phyloP scores from a whole-genome alignment of 2,888 invertebrate species.

The Incurvaria masculella region DNA sequence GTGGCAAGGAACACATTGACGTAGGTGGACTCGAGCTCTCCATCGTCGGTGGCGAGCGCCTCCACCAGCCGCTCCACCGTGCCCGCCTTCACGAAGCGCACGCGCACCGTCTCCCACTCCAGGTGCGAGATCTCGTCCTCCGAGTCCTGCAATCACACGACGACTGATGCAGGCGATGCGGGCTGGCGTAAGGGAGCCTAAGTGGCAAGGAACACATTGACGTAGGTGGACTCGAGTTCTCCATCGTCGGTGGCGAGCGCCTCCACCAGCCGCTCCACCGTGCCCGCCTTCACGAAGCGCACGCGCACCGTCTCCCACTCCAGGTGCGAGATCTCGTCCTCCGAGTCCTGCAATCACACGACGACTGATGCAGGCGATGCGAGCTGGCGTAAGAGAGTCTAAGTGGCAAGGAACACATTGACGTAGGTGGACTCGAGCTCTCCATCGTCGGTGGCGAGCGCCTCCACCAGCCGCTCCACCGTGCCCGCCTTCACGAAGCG shows the following conservation, averaged over 20 bases:
- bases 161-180: no score
- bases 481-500: slow-evolving; percentile 96
- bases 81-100: slow-evolving; percentile 94
- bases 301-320: slow-evolving; percentile 99
- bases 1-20: slow-evolving; percentile 97
- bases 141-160: slow-evolving; percentile 64
- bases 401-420: slow-evolving; percentile 95
- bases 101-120: slow-evolving; percentile 98
- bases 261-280: slow-evolving; percentile 89
- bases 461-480: slow-evolving; percentile 89
- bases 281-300: slow-evolving; percentile 93
- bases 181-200: no score
- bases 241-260: slow-evolving; percentile 92
- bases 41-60: slow-evolving; percentile 89
- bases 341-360: slow-evolving; percentile 66
- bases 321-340: slow-evolving; percentile 91
- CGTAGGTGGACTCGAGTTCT: slow-evolving; percentile 95
- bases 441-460: slow-evolving; percentile 90
- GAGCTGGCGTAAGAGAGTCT: no score
- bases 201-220: slow-evolving; percentile 95
- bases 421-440: slow-evolving; percentile 97
- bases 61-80: slow-evolving; percentile 92
- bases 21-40: slow-evolving; percentile 95
- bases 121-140: slow-evolving; percentile 93
- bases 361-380: no score